Conservation (phyloP, 2,797 vertebrate species). For the Prunella strophiata region DNA sequence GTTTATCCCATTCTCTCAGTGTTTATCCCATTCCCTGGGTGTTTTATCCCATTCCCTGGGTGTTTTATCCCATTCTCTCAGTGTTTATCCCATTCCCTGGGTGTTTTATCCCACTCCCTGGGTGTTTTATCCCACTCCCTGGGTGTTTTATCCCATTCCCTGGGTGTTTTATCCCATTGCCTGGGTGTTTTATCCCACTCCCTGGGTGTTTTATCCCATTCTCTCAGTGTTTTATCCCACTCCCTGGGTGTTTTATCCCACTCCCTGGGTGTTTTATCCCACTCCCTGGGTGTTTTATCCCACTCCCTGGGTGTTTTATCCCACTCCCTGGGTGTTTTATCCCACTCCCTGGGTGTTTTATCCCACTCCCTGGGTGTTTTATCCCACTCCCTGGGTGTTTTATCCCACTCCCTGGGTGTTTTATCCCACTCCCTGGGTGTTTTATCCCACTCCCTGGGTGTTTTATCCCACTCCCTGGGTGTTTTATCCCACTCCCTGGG, state of each 20-base stretch:
- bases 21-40: not conserved
- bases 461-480: no score
- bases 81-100: no score
- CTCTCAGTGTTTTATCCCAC: not conserved
- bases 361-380: not conserved
- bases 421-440: not conserved
- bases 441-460: not conserved
- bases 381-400: not conserved
- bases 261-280: not conserved
- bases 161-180: not conserved
- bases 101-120: not conserved
- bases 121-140: no score
- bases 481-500: not conserved
- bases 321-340: not conserved
- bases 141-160: not conserved
- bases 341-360: not conserved
- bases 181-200: not conserved
- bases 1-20: no score
- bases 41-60: not conserved
- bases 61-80: no score
- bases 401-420: not conserved
- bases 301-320: no score
- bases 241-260: not conserved
- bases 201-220: not conserved
- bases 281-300: no score